A percentile compares a stretch with the other conserved stretches of the same genome.
Conservation (phyloP, 2,888 invertebrate species). For the Scaptomyza tumidula region DNA sequence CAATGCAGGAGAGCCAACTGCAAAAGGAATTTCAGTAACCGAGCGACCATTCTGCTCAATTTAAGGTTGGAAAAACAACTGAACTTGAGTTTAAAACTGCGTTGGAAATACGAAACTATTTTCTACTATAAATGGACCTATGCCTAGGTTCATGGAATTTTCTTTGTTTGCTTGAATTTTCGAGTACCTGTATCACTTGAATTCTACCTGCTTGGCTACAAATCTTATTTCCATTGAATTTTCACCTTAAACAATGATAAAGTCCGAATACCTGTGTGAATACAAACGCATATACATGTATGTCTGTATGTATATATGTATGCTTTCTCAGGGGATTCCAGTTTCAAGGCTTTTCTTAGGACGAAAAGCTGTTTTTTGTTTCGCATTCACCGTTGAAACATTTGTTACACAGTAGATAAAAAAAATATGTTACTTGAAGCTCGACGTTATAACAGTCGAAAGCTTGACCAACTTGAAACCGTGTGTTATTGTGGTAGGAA, state of each 20-base stretch:
- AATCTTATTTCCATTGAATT: constrained; percentile 63
- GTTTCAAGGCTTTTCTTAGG: constrained; percentile 16
- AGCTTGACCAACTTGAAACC: neutral
- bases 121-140: neutral
- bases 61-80: constrained; percentile 63
- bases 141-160: constrained; percentile 32
- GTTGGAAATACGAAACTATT: neutral
- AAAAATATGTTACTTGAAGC: neutral
- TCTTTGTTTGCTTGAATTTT: constrained; percentile 45
- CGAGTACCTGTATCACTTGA: neutral
- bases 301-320: no score
- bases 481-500: neutral
- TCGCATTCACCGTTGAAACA: neutral
- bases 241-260: constrained; percentile 13
- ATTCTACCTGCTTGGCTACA: constrained; percentile 60
- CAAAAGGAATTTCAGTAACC: constrained; percentile 34
- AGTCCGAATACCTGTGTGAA: constrained; percentile 47
- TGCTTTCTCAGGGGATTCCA: constrained; percentile 29
- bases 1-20: constrained; percentile 54
- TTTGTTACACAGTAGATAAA: neutral
- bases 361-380: neutral
- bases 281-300: neutral
- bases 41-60: constrained; percentile 45
- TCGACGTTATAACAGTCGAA: neutral
- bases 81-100: constrained; percentile 5